These are phyloP conservation scores for Saturnia japonica DNA, from an alignment of 2,888 invertebrate species.

Conservation along the genomic window DNA sequence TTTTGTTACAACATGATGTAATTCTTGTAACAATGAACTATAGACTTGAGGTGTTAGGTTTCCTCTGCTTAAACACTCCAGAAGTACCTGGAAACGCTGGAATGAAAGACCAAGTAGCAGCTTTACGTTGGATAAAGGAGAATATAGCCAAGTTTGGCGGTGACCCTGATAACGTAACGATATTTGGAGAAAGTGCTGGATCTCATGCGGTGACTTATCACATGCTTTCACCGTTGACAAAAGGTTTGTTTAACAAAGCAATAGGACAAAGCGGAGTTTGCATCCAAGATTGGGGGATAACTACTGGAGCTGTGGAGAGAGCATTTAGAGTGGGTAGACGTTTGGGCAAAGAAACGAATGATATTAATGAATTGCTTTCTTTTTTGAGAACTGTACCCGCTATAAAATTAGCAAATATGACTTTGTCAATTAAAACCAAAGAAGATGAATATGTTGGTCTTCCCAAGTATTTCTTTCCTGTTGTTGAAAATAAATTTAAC, in stretches of 20 bases:
- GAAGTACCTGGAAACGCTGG: constrained; percentile 69
- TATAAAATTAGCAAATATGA: constrained; percentile 44
- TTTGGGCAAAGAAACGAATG: constrained; percentile 54
- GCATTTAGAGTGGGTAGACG: constrained; percentile 54
- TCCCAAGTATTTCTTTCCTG: constrained; percentile 56
- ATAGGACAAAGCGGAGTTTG: constrained; percentile 66
- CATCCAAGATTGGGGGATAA: constrained; percentile 52
- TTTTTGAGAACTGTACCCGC: constrained; percentile 51
- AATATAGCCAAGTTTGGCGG: constrained; percentile 62
- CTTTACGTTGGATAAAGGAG: constrained; percentile 56
- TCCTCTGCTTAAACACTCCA: constrained; percentile 48
- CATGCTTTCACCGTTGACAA: constrained; percentile 64
- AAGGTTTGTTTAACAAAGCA: constrained; percentile 62
- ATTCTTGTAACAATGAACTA: constrained; percentile 72
- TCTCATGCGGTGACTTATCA: constrained; percentile 60
- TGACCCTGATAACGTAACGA: constrained; percentile 57
- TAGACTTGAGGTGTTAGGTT: constrained; percentile 53
- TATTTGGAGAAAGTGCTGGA: constrained; percentile 73
- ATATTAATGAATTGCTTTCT: constrained; percentile 48
- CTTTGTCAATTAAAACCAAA: constrained; percentile 42
- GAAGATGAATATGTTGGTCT: constrained; percentile 54
- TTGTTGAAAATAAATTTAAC: constrained; percentile 54
- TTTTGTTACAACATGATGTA: constrained; percentile 61
- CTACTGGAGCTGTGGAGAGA: constrained; percentile 42
- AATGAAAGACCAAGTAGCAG: constrained; percentile 64